Evolutionary conservation across 2,113 vertebrate species (phyloP).

Genomic region (Gopherus evgoodei): DNA sequence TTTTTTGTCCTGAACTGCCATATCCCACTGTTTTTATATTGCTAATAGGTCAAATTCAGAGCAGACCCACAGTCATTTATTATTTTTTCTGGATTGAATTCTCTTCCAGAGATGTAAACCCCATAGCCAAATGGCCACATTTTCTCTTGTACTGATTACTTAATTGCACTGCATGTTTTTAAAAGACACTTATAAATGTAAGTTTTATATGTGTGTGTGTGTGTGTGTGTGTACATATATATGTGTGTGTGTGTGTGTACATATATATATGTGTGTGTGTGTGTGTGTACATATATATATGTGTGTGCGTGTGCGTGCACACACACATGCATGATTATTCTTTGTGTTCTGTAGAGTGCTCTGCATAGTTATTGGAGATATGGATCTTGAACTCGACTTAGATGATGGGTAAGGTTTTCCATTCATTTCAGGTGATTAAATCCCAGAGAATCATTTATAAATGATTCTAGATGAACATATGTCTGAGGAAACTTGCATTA

Average conservation of each 20-base stretch:
- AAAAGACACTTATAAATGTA: not conserved
- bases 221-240: no score
- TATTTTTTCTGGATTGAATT: not conserved
- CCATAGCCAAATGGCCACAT: not conserved
- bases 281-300: no score
- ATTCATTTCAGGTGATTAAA: not conserved
- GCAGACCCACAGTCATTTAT: not conserved
- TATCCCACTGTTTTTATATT: not conserved
- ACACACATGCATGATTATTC: not conserved
- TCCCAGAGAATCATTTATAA: not conserved
- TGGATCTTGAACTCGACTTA: constrained; percentile 42
- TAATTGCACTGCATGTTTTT: not conserved
- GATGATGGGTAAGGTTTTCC: constrained; percentile 81
- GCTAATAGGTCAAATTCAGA: not conserved
- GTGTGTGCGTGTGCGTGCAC: not conserved
- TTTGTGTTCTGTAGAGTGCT: constrained; percentile 81
- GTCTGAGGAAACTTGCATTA: not conserved
- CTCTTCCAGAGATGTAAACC: not conserved
- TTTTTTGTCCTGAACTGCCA: not conserved
- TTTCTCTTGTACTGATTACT: not conserved
- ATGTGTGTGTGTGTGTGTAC: no score
- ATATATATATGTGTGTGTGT: no score
- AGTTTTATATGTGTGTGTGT: no score
- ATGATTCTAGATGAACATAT: not conserved
- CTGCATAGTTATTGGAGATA: constrained; percentile 86